Evolutionary conservation across 2,888 invertebrate genomes (phyloP), one percentile per base, ranked within the genome.

Genomic region (Drosophila cracens): DNA sequence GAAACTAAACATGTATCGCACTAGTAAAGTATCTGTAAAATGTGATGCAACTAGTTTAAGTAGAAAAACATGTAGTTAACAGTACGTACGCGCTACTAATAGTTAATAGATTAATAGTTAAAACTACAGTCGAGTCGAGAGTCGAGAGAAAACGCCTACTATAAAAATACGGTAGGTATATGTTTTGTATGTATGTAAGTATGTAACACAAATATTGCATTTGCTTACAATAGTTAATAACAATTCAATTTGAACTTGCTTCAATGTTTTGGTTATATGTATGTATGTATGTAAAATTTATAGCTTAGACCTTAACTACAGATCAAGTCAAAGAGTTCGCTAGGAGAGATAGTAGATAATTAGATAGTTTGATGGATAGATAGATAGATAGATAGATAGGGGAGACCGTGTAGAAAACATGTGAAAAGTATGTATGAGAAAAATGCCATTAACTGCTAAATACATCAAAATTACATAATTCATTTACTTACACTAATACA

Each of bases 21-120:
- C 86, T 88, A 78, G 67, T 81, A 81, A 88, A 90, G 86, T 85
- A 85, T 88, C 72, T 86, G 75, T 81, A 68, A 79, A 76, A 79
- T 88, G 79, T 81, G 76, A 73, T 81, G 83, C 70, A 73, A 82
- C 83, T 81, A 71, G 46, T 64, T 82, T 70, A 69, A 90, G 83
- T 88, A 82, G 86, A 88, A 86, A 86, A 87, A 81, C 87, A 80
- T 86, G 68, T 85, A 85, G 82, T 89, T 79, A 85, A 85, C 85
- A 89, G 70, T 85, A 78, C 73, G 60, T 86, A 84, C 71, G 72
- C 65, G 71, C 82, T 87, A 83, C 59, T 75, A 58, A 76, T 25
- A 40, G 43, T 70, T 46, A 33, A 53, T 53, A 38, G 27, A 36
- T 38, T 56, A 56, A 46, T 31, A 57, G 59, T 72, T 74, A 70